These are phyloP conservation scores for Panthera tigris DNA, from an alignment of 2,113 vertebrate species.

Conservation along the genomic window DNA sequence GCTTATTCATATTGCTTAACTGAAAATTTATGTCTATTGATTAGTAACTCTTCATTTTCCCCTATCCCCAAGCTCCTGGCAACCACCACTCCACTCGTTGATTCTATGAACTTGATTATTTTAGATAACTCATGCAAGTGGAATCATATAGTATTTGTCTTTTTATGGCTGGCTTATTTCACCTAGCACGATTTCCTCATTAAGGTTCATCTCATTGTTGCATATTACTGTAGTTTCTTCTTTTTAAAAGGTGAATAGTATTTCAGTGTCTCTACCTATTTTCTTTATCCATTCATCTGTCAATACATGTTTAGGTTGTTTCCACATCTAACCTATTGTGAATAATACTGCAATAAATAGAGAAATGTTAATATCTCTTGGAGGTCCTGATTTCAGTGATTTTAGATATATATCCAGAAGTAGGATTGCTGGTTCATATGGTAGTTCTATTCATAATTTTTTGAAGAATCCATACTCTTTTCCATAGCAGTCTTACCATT, in stretches of 20 bases:
- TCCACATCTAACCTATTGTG: neutral
- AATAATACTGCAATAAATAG: neutral
- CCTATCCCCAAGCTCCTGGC: too few species aligned
- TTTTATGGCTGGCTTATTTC: neutral
- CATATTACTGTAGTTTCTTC: neutral
- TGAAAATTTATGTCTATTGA: too few species aligned
- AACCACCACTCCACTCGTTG: too few species aligned
- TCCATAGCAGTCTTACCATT: neutral
- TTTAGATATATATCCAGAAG: neutral
- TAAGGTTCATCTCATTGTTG: neutral
- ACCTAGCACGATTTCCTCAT: neutral
- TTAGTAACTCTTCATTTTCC: too few species aligned
- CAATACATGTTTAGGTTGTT: too few species aligned
- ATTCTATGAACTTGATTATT: neutral
- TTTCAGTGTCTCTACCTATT: neutral
- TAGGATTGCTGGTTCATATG: neutral
- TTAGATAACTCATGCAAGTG: too few species aligned
- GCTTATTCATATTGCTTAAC: too few species aligned
- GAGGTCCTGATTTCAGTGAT: neutral
- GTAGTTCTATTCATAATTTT: neutral
- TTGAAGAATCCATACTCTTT: neutral
- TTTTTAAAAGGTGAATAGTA: neutral
- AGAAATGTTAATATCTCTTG: neutral
- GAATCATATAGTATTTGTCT: neutral
- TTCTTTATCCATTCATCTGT: too few species aligned